A percentile compares a stretch with the other conserved stretches of the same genome.
phyloP scores from a whole-genome alignment of 2,797 vertebrate genomes.

The Pogoniulus pusillus region DNA sequence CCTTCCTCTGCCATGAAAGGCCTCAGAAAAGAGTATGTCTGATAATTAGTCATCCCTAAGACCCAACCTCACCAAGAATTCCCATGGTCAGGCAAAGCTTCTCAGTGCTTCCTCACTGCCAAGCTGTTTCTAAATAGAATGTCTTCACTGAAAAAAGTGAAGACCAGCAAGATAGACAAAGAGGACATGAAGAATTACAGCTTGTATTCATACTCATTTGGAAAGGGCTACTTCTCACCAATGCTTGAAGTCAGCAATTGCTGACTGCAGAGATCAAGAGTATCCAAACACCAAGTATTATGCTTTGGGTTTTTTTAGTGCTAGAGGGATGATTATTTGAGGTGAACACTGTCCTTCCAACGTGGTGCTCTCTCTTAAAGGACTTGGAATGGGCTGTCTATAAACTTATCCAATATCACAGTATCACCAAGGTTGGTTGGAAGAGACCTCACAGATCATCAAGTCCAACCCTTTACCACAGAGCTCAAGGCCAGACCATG shows the following conservation, averaged over 20 bases:
- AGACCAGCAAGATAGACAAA: neutral
- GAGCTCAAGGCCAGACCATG: no score
- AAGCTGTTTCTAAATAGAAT: neutral
- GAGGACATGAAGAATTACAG: neutral
- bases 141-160: neutral
- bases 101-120: neutral
- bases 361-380: neutral
- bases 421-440: no score
- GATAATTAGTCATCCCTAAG: neutral
- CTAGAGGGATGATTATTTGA: neutral
- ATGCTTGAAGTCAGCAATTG: neutral
- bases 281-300: neutral
- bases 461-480: no score
- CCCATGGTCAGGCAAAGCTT: neutral
- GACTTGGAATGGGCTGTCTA: neutral
- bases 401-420: no score
- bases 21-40: neutral
- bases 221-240: neutral
- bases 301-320: neutral
- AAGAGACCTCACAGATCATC: no score
- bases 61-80: neutral
- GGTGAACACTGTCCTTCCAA: neutral
- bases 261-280: neutral
- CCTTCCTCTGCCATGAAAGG: accelerated
- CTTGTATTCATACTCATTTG: neutral